These are phyloP conservation scores for Astatoreochromis straeleni DNA, from an alignment of 2,113 vertebrate genomes.

Conservation along the genomic window DNA sequence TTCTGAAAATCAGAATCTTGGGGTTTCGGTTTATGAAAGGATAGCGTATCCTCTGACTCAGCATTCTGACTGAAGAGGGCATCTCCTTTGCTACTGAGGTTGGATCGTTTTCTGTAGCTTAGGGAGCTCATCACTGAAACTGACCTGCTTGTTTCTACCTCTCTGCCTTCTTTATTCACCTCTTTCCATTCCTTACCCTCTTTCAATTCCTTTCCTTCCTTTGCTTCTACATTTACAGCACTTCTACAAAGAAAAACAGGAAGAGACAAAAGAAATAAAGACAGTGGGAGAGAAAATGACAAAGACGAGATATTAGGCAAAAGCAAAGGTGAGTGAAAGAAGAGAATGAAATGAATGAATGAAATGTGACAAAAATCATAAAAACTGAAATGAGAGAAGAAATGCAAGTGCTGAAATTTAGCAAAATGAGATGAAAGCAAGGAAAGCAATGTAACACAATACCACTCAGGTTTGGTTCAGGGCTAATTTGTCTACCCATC, in stretches of 20 bases:
- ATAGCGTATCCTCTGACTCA: conserved; percentile 67
- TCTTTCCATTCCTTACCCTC: conserved; percentile 75
- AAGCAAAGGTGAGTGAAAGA: background rate
- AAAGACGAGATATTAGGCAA: background rate
- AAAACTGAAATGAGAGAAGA: background rate
- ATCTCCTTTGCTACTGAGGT: conserved; percentile 76
- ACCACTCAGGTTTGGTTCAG: too few relatives aligned
- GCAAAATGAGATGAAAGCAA: background rate
- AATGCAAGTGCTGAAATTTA: background rate
- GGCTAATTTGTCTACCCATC: background rate
- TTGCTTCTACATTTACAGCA: conserved; percentile 59
- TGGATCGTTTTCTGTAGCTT: conserved; percentile 86
- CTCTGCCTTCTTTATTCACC: conserved; percentile 73
- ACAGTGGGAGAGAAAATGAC: conserved; percentile 15
- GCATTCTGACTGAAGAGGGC: conserved; percentile 80
- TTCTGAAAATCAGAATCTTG: conserved; percentile 33
- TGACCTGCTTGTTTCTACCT: conserved; percentile 74
- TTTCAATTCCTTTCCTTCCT: conserved; percentile 69
- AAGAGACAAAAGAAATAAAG: background rate
- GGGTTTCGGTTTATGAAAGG: conserved; percentile 66
- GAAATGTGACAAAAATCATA: background rate
- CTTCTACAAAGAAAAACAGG: conserved; percentile 65
- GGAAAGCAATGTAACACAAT: background rate
- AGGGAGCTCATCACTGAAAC: conserved; percentile 85
- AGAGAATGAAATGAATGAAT: background rate